Conservation (phyloP, 2,113 vertebrate genomes). For the Tragulus kanchil region DNA sequence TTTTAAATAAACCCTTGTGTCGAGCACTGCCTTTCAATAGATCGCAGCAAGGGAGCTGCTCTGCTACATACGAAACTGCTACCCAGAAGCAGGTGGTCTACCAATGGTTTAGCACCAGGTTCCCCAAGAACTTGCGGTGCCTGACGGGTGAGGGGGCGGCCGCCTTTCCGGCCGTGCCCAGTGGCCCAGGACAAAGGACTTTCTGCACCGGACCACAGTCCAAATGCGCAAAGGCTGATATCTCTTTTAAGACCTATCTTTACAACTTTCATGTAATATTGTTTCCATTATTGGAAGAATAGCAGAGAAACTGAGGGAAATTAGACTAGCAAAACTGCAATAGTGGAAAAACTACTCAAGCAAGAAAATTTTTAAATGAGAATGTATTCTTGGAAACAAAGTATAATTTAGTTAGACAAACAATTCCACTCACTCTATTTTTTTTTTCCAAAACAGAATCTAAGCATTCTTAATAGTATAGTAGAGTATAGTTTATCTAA, state of each 20-base stretch:
- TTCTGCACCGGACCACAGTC: too few species aligned
- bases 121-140: too few species aligned
- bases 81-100: too few species aligned
- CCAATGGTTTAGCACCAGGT: too few species aligned
- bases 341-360: neutral
- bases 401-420: slow-evolving; percentile 24
- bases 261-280: slow-evolving; percentile 38
- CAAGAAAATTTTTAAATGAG: slow-evolving; percentile 1
- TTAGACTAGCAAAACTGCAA: neutral
- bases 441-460: slow-evolving; percentile 26
- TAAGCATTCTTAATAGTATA: neutral
- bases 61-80: too few species aligned
- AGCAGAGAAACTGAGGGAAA: neutral
- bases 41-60: too few species aligned
- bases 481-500: neutral
- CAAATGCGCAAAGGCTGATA: neutral
- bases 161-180: too few species aligned
- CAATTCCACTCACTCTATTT: neutral
- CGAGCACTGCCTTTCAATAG: too few species aligned
- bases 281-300: neutral
- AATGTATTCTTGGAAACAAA: slow-evolving; percentile 10
- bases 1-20: too few species aligned
- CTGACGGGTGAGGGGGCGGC: too few species aligned
- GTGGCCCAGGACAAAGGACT: too few species aligned
- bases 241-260: neutral